A percentile compares a stretch with the other conserved stretches of the same genome.
Conservation (phyloP, 2,113 vertebrate genomes). For the Piaya cayana region DNA sequence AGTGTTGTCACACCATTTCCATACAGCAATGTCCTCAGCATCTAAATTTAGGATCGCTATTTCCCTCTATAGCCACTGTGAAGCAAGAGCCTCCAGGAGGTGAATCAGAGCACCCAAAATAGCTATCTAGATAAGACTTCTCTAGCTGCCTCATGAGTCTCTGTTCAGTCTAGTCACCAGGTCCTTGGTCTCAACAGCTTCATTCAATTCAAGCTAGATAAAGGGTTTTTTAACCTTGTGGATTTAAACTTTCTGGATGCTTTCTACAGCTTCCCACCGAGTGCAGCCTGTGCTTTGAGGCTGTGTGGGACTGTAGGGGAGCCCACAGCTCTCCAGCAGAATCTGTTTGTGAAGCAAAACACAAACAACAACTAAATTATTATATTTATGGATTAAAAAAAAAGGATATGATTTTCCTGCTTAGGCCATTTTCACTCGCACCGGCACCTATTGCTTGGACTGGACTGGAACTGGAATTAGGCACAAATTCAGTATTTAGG, state of each 20-base stretch:
- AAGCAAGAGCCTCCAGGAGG: neutral
- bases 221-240: neutral
- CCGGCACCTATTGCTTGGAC: neutral
- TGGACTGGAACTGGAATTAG: neutral
- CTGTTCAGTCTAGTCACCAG: neutral
- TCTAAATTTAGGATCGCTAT: slow-evolving; percentile 31
- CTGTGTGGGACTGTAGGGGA: neutral
- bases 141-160: neutral
- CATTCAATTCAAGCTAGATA: neutral
- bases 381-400: neutral
- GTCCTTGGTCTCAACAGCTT: neutral
- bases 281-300: neutral
- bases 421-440: neutral
- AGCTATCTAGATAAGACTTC: neutral
- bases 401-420: neutral
- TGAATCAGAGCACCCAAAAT: slow-evolving; percentile 40
- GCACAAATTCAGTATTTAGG: neutral
- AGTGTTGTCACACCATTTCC: neutral
- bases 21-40: neutral
- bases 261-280: neutral
- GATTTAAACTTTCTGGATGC: neutral
- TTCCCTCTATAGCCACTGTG: neutral
- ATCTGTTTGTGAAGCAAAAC: neutral
- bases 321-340: neutral
- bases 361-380: neutral